These are phyloP conservation scores for Turritopsis dohrnii DNA, from an alignment of 30 jellyfish, hydroid and myxozoan species.

Conservation along the genomic window DNA sequence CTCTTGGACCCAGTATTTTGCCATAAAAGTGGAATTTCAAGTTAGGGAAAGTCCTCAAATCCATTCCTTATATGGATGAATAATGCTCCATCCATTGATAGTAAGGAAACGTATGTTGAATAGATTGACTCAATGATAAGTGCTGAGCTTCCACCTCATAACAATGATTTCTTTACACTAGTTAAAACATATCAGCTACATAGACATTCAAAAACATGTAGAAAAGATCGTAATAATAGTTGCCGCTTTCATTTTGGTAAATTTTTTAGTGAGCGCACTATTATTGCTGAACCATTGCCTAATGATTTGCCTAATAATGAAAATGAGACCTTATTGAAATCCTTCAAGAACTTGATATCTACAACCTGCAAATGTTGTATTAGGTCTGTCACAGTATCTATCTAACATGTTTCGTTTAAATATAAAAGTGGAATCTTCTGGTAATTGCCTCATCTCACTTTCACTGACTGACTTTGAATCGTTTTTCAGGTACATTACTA, in stretches of 20 bases:
- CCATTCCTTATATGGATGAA: constrained; percentile 44
- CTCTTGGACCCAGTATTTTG: neutral
- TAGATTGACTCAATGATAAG: neutral
- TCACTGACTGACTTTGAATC: no score
- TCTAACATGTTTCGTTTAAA: no score
- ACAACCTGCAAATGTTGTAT: no score
- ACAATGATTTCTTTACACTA: neutral
- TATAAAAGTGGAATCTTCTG: no score
- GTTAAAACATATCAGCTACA: constrained; percentile 30
- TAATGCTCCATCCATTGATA: constrained; percentile 44
- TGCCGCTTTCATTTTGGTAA: constrained; percentile 39
- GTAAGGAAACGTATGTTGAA: constrained; percentile 13
- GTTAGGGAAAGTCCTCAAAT: constrained; percentile 36
- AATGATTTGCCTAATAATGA: neutral
- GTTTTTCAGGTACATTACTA: no score
- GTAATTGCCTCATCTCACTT: no score
- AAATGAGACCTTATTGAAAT: neutral
- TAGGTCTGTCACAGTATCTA: no score
- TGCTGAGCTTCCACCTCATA: constrained; percentile 16
- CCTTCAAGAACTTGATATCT: neutral
- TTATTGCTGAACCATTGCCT: constrained; percentile 19
- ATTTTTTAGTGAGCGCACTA: neutral
- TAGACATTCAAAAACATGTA: constrained; percentile 53
- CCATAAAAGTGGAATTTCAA: constrained; percentile 36
- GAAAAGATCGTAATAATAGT: constrained; percentile 17